These are phyloP conservation scores for Iguana delicatissima DNA, from an alignment of 2,797 vertebrate genomes.

Conservation along the genomic window DNA sequence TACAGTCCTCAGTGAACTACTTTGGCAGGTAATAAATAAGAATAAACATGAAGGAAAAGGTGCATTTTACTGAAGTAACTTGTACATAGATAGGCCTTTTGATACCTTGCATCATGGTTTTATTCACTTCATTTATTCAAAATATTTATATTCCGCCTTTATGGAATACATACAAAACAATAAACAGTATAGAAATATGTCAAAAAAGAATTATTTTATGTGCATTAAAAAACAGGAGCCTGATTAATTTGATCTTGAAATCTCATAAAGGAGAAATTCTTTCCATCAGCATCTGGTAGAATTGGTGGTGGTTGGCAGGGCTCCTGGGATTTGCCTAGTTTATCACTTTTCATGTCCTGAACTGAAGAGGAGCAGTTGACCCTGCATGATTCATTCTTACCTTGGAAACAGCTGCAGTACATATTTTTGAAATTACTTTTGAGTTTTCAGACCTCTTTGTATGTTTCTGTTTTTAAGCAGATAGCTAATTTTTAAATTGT, in stretches of 20 bases:
- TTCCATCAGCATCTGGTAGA: background rate
- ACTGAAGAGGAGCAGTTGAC: background rate
- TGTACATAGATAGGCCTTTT: background rate
- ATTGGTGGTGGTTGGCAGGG: background rate
- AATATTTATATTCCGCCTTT: background rate
- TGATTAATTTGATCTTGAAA: background rate
- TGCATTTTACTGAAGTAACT: background rate
- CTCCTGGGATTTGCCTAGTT: background rate
- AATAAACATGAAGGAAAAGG: background rate
- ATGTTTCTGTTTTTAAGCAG: background rate
- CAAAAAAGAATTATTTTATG: background rate
- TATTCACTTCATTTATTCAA: background rate
- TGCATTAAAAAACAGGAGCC: background rate
- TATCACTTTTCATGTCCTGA: background rate
- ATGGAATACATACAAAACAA: background rate
- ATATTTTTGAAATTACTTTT: background rate
- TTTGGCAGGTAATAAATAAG: conserved; percentile 93
- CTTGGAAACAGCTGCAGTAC: background rate
- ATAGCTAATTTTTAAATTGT: background rate
- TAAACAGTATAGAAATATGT: background rate
- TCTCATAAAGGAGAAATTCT: background rate
- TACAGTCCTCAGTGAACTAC: conserved; percentile 97
- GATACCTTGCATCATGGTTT: background rate
- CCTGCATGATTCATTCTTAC: background rate
- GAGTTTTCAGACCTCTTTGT: background rate